Percentiles rank a stretch among this genome's conserved stretches.
phyloP scores from a whole-genome alignment of 2,113 vertebrate genomes.

The Suricata suricatta region DNA sequence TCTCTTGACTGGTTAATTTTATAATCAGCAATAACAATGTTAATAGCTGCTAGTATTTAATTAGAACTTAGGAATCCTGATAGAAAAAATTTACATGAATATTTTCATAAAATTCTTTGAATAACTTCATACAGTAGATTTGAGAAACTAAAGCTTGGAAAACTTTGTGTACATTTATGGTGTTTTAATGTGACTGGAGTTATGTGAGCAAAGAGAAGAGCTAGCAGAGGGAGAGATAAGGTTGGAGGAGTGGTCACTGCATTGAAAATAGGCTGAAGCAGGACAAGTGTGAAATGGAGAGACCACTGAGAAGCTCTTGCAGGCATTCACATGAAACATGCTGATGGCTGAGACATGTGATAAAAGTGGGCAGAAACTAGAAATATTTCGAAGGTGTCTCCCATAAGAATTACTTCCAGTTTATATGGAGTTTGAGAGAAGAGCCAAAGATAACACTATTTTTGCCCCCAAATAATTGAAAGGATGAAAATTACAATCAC shows the following conservation, averaged over 20 bases:
- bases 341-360: not conserved
- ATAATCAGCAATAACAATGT: not conserved
- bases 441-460: not conserved
- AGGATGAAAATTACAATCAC: not conserved
- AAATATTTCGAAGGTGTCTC: not conserved
- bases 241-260: not conserved
- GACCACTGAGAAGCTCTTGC: not conserved
- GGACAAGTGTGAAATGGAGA: not conserved
- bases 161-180: not conserved
- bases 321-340: not conserved
- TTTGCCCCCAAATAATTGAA: not conserved
- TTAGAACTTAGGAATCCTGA: not conserved
- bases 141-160: not conserved
- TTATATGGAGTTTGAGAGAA: not conserved
- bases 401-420: not conserved
- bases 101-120: not conserved
- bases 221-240: not conserved
- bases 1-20: not conserved
- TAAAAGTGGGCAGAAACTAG: not conserved
- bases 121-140: not conserved
- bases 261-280: not conserved
- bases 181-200: not conserved
- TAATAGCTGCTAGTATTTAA: not conserved
- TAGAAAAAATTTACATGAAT: not conserved
- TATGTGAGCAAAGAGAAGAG: not conserved